Base-by-base conservation (phyloP, 2,888 invertebrate species). In the Tetropium fuscum region DNA sequence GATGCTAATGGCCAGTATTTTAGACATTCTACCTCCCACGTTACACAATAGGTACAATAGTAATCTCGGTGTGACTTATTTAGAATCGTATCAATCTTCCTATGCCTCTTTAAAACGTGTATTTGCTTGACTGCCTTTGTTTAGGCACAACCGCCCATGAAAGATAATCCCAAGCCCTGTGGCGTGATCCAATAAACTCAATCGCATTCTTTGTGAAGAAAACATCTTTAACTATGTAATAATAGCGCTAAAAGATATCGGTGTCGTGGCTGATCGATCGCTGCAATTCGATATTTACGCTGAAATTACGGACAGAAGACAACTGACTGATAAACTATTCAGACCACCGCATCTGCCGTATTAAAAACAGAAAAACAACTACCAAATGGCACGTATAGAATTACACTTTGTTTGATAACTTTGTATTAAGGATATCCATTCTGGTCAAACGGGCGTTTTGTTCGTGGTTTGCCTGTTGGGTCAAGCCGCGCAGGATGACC, bases 221-320 rank as follows among this genome's bases (percentile, higher is more conserved):
- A 64, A 60, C 61, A 57, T 60, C 65, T 61, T 63, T 55, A 60
- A 54, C 51, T 30, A 38, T 55, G 36, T 54, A 38, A 66, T 66
- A 71, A 72, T 70, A 66, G 68, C 66, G 68, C 68, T 69, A 71
- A n/a, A 70, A 70, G 68, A 68, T 68, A 74, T 74, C 71, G 48
- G 60, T 72, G 71, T 72, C 69, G 53, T 32, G 41, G 16, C 68
- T 74, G 74, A 74, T 74, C 68, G 74, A 74, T 74, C 54, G 62
- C 58, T 45, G 70, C 64, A 68, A 70, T 60, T 51, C 62, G 71
- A 73, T 73, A 70, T 69, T 70, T 56, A 49, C 36, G 7, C 27
- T 51, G 10, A 30, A 45, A 27, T 34, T 34, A n/a, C n/a, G n/a
- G n/a, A n/a, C n/a, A n/a, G n/a, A 60, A 64, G 65, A 63, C 65